These are phyloP conservation scores for Galaxias olidus DNA, from an alignment of 2,797 vertebrate species.

Conservation along the genomic window DNA sequence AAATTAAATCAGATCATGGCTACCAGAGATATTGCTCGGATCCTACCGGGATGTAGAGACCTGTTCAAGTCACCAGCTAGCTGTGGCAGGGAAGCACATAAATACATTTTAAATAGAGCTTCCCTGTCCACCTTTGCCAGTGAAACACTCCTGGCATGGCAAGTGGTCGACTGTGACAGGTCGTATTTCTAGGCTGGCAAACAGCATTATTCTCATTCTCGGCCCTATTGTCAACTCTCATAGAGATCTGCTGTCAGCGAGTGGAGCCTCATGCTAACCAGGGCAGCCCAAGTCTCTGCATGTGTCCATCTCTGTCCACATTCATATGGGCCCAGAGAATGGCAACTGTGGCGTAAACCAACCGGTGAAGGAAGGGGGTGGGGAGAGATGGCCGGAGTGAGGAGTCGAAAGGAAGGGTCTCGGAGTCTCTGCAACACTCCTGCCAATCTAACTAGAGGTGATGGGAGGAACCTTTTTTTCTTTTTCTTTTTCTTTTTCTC, in stretches of 20 bases:
- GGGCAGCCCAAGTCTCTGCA: constrained; percentile 67
- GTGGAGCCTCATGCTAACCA: constrained; percentile 70
- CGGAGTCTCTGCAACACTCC: constrained; percentile 60
- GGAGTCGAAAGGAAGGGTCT: constrained; percentile 38
- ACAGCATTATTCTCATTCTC: constrained; percentile 80
- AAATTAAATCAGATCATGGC: constrained; percentile 12
- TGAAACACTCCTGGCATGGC: constrained; percentile 59
- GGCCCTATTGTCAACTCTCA: constrained; percentile 78
- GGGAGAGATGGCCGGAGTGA: constrained; percentile 14
- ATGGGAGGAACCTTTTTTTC: constrained; percentile 24
- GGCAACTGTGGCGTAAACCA: constrained; percentile 49
- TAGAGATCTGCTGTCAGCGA: constrained; percentile 76
- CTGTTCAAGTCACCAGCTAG: constrained; percentile 36
- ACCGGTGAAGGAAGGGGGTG: constrained; percentile 13
- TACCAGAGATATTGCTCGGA: constrained; percentile 13
- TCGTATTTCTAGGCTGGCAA: constrained; percentile 79
- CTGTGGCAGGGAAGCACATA: constrained; percentile 19
- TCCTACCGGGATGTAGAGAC: constrained; percentile 28
- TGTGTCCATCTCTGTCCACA: constrained; percentile 72
- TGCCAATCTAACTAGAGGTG: constrained; percentile 61
- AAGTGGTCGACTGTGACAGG: constrained; percentile 75
- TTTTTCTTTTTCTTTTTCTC: constrained; percentile 52
- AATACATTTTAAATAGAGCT: constrained; percentile 54
- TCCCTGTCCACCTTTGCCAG: constrained; percentile 56
- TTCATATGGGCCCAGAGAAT: constrained; percentile 54